Percentiles rank a stretch among this genome's conserved stretches.
Conservation (phyloP, 2,113 vertebrate species). For the Eudyptes chrysolophus region DNA sequence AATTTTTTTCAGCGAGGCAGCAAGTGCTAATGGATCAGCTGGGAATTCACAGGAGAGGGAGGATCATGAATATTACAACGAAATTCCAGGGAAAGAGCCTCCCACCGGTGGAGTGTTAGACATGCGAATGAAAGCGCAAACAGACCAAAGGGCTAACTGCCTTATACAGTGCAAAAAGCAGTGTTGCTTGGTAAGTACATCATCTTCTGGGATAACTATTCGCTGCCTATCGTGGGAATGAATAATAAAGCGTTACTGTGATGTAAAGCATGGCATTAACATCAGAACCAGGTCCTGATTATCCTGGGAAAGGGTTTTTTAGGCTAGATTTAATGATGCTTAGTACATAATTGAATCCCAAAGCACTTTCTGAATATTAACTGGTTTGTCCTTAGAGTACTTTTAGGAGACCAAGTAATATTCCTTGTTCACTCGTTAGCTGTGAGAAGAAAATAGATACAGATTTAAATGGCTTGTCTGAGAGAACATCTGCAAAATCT, state of each 20-base stretch:
- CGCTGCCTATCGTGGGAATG: neutral
- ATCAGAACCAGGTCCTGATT: constrained; percentile 21
- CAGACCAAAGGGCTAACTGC: constrained; percentile 56
- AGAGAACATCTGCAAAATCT: constrained; percentile 31
- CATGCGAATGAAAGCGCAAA: constrained; percentile 57
- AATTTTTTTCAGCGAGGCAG: constrained; percentile 67
- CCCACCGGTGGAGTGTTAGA: constrained; percentile 77
- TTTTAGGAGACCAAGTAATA: constrained; percentile 44
- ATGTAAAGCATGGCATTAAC: constrained; percentile 21
- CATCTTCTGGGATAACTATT: neutral
- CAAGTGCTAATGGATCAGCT: constrained; percentile 47
- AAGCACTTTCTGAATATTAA: constrained; percentile 58
- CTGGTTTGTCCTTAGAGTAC: constrained; percentile 50
- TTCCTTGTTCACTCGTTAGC: constrained; percentile 27
- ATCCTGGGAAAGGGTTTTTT: constrained; percentile 26
- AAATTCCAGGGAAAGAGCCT: constrained; percentile 82
- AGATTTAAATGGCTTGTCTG: constrained; percentile 19
- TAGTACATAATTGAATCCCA: constrained; percentile 51
- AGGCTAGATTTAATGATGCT: constrained; percentile 50
- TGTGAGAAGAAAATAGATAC: constrained; percentile 22
- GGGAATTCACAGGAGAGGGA: constrained; percentile 63
- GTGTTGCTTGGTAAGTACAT: constrained; percentile 68
- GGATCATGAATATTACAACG: constrained; percentile 85
- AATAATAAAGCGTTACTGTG: constrained; percentile 12
- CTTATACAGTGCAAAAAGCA: constrained; percentile 63